These are phyloP conservation scores for Gibbula magus DNA, from an alignment of 2,888 invertebrate species.

Conservation along the genomic window DNA sequence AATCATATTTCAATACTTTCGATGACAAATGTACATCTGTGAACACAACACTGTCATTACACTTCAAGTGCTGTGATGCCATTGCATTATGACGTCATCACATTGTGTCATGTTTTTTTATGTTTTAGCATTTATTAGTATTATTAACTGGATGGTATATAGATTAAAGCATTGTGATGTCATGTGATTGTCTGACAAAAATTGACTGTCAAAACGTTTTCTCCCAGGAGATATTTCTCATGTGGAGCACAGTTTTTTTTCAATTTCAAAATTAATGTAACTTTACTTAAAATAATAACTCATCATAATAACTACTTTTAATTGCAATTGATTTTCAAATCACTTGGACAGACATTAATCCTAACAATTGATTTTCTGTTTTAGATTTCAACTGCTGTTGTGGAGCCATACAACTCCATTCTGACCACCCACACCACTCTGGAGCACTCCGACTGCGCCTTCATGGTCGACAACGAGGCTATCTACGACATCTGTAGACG, in stretches of 20 bases:
- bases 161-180: too few relatives aligned
- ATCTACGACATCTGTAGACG: conserved; percentile 89
- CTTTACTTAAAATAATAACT: neutral
- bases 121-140: too few relatives aligned
- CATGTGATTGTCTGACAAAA: too few relatives aligned
- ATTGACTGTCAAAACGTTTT: too few relatives aligned
- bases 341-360: neutral
- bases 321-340: neutral
- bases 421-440: conserved; percentile 94
- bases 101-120: too few relatives aligned
- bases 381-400: conserved; percentile 84
- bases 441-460: conserved; percentile 96
- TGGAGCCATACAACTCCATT: conserved; percentile 97
- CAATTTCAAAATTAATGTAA: neutral
- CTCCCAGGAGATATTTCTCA: too few relatives aligned
- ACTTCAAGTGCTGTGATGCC: too few relatives aligned
- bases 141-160: too few relatives aligned
- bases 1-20: too few relatives aligned
- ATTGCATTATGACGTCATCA: too few relatives aligned
- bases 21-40: too few relatives aligned
- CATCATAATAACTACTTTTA: neutral
- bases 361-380: neutral
- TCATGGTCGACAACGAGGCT: conserved; percentile 97
- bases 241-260: neutral
- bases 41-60: too few relatives aligned